A percentile compares a stretch with the other conserved stretches of the same genome.
Conservation (phyloP, 1,140 invertebrate genomes). For the Tetramorium alpestre region DNA sequence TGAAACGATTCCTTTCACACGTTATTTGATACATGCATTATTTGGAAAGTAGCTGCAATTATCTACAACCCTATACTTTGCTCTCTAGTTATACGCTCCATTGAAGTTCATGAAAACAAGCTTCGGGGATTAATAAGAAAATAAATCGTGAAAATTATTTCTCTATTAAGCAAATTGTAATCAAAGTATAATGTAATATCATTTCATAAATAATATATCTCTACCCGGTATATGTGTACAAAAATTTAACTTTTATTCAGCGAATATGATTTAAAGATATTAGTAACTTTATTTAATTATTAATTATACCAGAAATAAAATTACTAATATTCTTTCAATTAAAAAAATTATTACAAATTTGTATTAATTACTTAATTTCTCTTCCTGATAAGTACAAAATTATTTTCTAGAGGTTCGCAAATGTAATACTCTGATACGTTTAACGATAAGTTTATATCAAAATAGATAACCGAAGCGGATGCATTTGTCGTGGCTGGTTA, state of each 20-base stretch:
- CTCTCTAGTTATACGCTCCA: constrained; percentile 19
- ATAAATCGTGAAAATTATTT: constrained; percentile 6
- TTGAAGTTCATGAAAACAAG: constrained; percentile 14
- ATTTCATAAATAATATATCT: neutral
- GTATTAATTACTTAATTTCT: neutral
- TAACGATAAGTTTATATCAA: constrained; percentile 6
- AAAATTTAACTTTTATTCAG: too few species aligned
- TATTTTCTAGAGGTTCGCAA: neutral
- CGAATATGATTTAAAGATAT: too few species aligned
- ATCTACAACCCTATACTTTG: neutral
- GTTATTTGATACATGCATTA: neutral
- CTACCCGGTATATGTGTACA: neutral
- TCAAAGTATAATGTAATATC: neutral
- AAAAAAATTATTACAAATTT: neutral
- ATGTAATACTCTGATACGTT: neutral
- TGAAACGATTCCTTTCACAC: neutral
- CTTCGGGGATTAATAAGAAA: neutral
- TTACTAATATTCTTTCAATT: too few species aligned
- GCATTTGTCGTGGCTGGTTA: constrained; percentile 34
- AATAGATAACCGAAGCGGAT: constrained; percentile 27
- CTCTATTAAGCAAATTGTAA: neutral
- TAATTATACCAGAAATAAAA: too few species aligned
- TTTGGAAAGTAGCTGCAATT: neutral
- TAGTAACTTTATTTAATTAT: neutral
- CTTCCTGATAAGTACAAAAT: neutral